Evolutionary conservation across 1,140 invertebrate species (phyloP).

Genomic region (Hyphantria cunea): DNA sequence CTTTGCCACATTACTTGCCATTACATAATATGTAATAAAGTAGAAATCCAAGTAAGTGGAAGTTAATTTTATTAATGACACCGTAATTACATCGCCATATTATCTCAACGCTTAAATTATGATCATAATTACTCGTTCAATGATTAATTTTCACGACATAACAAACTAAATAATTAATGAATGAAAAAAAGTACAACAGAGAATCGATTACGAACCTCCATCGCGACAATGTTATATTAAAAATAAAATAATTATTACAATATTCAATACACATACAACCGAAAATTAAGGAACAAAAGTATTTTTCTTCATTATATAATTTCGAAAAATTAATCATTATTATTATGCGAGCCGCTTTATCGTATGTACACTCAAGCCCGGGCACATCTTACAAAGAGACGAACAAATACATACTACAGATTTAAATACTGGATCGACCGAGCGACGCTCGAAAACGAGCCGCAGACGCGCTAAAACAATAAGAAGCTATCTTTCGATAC

Average conservation of each 20-base stretch:
- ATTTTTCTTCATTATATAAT: constrained; percentile 42
- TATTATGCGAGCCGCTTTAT: constrained; percentile 65
- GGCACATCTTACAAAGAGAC: constrained; percentile 33
- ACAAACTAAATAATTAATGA: constrained; percentile 61
- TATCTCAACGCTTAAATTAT: constrained; percentile 70
- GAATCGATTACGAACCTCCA: constrained; percentile 51
- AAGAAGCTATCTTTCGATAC: constrained; percentile 61
- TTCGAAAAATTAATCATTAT: constrained; percentile 41
- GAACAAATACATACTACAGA: constrained; percentile 56
- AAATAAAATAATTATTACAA: constrained; percentile 36
- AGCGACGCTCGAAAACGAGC: constrained; percentile 42
- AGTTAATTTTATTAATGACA: constrained; percentile 77
- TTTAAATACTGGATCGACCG: constrained; percentile 55
- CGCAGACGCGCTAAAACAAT: constrained; percentile 38
- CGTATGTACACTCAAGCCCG: constrained; percentile 56
- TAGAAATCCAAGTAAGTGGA: constrained; percentile 76
- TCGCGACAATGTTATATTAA: constrained; percentile 43
- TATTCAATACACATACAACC: constrained; percentile 33
- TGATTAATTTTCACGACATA: constrained; percentile 63
- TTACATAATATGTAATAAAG: constrained; percentile 76
- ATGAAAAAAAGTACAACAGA: constrained; percentile 60
- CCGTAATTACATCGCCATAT: constrained; percentile 67
- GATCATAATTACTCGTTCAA: constrained; percentile 60
- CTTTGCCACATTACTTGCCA: constrained; percentile 69
- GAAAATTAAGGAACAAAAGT: constrained; percentile 41